A percentile compares a stretch with the other conserved stretches of the same genome.
Evolutionary conservation across 2,888 invertebrate species (phyloP).

Genomic region (Coenonympha arcania): DNA sequence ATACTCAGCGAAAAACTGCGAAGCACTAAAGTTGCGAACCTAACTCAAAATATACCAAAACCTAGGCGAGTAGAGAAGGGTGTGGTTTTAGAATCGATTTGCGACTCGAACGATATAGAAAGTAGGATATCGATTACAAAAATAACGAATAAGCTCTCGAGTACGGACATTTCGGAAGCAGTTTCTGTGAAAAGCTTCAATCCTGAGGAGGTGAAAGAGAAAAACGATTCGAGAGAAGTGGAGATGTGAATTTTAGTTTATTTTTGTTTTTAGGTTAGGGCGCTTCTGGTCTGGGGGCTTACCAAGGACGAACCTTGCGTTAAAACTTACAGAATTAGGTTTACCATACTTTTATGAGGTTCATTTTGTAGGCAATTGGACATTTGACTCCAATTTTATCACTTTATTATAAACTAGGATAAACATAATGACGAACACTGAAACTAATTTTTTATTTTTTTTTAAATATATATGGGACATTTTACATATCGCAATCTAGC

Average conservation of each 20-base stretch:
- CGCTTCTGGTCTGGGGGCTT: slow-evolving; percentile 12
- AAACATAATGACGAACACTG: too few species aligned
- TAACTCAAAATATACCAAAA: slow-evolving; percentile 42
- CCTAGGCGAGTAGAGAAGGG: slow-evolving; percentile 60
- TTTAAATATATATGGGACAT: too few species aligned
- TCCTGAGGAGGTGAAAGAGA: slow-evolving; percentile 62
- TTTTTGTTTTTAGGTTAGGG: slow-evolving; percentile 17
- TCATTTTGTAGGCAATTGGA: too few species aligned
- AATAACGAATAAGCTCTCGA: slow-evolving; percentile 65
- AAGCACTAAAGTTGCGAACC: slow-evolving; percentile 39
- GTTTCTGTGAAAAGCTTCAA: slow-evolving; percentile 61
- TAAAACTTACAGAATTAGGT: not conserved
- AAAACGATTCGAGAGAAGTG: slow-evolving; percentile 57
- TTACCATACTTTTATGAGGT: too few species aligned
- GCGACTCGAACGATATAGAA: slow-evolving; percentile 64
- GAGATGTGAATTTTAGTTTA: slow-evolving; percentile 49
- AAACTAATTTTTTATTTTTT: too few species aligned
- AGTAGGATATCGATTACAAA: slow-evolving; percentile 71
- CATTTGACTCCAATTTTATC: too few species aligned
- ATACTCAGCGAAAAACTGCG: slow-evolving; percentile 58
- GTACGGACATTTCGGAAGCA: slow-evolving; percentile 53
- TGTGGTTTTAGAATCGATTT: slow-evolving; percentile 53
- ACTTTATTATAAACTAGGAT: too few species aligned
- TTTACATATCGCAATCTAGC: too few species aligned
- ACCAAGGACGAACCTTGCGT: not conserved